These are phyloP conservation scores for Listronotus oregonensis DNA, from an alignment of 1,140 invertebrate species.

Conservation along the genomic window DNA sequence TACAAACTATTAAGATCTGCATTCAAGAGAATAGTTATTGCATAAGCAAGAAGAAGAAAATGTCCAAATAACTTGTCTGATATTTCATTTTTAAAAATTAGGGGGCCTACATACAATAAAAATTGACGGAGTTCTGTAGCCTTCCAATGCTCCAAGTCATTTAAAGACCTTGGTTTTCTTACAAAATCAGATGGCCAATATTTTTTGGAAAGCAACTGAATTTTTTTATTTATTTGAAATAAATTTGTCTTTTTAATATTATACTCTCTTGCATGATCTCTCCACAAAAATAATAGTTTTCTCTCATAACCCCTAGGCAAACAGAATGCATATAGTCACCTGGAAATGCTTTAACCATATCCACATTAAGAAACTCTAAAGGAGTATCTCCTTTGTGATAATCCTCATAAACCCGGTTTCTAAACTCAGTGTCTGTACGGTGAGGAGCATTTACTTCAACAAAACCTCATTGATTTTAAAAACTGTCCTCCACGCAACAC, in stretches of 20 bases:
- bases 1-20: constrained; percentile 15
- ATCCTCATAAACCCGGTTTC: too few relatives aligned
- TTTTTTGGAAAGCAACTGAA: too few relatives aligned
- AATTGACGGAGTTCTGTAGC: constrained; percentile 38
- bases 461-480: too few relatives aligned
- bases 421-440: too few relatives aligned
- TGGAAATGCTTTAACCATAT: too few relatives aligned
- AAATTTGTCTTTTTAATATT: neutral
- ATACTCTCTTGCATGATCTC: neutral
- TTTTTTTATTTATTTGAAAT: neutral
- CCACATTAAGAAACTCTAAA: too few relatives aligned
- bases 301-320: too few relatives aligned
- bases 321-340: too few relatives aligned
- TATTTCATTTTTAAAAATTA: constrained; percentile 24
- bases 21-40: constrained; percentile 26
- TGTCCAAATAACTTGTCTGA: constrained; percentile 12
- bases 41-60: constrained; percentile 20
- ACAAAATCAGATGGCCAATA: constrained; percentile 32
- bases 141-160: constrained; percentile 31
- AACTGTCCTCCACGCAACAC: too few relatives aligned
- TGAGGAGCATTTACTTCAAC: too few relatives aligned
- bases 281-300: too few relatives aligned
- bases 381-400: too few relatives aligned
- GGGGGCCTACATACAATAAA: constrained; percentile 35
- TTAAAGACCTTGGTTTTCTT: constrained; percentile 31